Base-by-base conservation (phyloP, 2,113 vertebrate species). In the Marmota monax region DNA sequence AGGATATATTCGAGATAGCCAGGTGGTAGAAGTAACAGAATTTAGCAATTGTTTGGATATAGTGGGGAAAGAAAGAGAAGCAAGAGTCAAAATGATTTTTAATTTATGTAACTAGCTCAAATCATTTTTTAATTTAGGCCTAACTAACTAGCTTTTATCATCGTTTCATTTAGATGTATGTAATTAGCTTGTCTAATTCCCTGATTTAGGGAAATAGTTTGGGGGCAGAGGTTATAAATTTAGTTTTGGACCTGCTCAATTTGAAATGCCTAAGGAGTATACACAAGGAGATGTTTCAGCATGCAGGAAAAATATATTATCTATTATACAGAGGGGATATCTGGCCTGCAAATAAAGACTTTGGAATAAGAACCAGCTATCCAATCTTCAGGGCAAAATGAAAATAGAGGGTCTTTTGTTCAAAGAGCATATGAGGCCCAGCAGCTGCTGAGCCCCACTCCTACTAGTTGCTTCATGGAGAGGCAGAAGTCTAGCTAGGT, bases 241-340 rank as follows among this genome's bases (percentile, higher is more conserved):
- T 48, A 27, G 34, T 53, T 91, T 77, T 48, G 29, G 53, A 42
- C 6, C 45, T 69, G 65, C 32, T 88, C 58, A 94, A 80, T 72
- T 87, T 92, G 72, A 80, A 91, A 69, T n/a, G 7, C 84, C 32
- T 90, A 92, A 84, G 39, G 83, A 48, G 61, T n/a, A 65, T n/a
- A n/a, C 34, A 87, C 42, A 2, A 34, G 11, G 51, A 90, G 72
- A 92, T 51, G 11, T 34, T 13, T n/a, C 45, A 89, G 20, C 42
- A 58, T 29, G 39, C 11, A 56, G 20, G 10, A 17, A 67, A 45
- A 16, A 80, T 65, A 67, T 1, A 27, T 6, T 27, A 67, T 29
- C 37, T 51, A 27, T 2, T 61, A 77, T 3, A 8, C 0, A 39
- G 80, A 84, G 93, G 58, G 45, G 53, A 87, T 37, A 91, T 58